Percentiles rank a stretch among this genome's conserved stretches.
These are phyloP conservation scores for Adelosebastes latens DNA, from an alignment of 2,797 vertebrate species.

Conservation along the genomic window DNA sequence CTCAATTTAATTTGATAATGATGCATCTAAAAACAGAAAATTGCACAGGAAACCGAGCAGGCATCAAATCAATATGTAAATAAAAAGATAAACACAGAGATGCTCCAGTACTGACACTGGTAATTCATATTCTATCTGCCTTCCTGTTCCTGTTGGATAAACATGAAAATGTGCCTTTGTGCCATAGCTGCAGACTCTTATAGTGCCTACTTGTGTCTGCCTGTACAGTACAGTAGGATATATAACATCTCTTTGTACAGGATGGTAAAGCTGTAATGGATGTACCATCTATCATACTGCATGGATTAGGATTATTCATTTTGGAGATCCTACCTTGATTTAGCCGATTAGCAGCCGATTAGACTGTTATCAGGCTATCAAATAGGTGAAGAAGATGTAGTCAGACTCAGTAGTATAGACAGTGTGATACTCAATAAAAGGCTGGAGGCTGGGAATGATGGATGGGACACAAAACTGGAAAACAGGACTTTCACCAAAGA, in stretches of 20 bases:
- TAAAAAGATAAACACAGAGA: neutral
- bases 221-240: neutral
- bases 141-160: neutral
- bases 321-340: neutral
- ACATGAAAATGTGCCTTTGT: neutral
- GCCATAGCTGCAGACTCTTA: neutral
- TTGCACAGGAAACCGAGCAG: neutral
- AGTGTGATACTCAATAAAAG: no score
- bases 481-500: no score
- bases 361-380: no score
- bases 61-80: conserved; percentile 1
- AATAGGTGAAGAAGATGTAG: no score
- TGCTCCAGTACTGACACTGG: neutral
- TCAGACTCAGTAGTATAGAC: no score
- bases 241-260: neutral
- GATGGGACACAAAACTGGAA: no score
- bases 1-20: conserved; percentile 18
- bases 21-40: neutral
- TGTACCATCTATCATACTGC: neutral
- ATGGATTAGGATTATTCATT: neutral
- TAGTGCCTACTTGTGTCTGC: neutral
- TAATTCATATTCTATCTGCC: neutral
- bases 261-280: neutral
- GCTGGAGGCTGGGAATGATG: no score
- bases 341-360: no score